Base-by-base conservation (phyloP, 2,888 invertebrate species). In the Tetranychus piercei region DNA sequence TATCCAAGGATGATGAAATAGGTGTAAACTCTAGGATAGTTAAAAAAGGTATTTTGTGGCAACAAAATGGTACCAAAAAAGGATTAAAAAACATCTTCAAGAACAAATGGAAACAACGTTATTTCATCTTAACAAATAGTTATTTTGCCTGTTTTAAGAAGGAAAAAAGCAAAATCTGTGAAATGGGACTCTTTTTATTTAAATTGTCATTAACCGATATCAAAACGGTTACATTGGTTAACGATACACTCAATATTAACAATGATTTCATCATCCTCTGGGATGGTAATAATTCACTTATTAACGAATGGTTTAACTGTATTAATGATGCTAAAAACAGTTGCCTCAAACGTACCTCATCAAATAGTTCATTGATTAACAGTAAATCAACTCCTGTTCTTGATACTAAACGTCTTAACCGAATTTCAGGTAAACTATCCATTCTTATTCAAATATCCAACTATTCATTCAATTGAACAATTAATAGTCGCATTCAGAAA, bases 101-200 rank as follows among this genome's bases (percentile, higher is more conserved):
- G 9, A 18, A 69, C 8, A 77, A 79, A 9, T 79, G 79, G 79
- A 79, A 79, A 71, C 79, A 79, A 71, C 77, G 79, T 44, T 79
- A 77, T 75, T 79, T 79, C 67, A 77, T 79, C 22, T 73, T 79
- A 3, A 79, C 79, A 1, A 77, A 77, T 43, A 79, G 79, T 69
- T 79, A 79, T 72, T 75, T 79, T 22, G 77, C 78, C 15, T 79
- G 79, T 74, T 79, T 79, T 74, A 79, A 79, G 73, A 79, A 78
- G 67, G 22, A 55, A 72, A 77, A 77, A n/a, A 78, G 79, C 1
- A 78, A 78, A 71, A 78, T 78, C 74, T 79, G 79, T 20, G 79
- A 79, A 74, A 79, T 79, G 79, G 79, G 79, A n/a, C 76, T 77
- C 64, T 79, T 79, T 75, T 75, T 79, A 67, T 79, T 79, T 74